Conservation (phyloP, 2,113 vertebrate species). For the Reinhardtius hippoglossoides region DNA sequence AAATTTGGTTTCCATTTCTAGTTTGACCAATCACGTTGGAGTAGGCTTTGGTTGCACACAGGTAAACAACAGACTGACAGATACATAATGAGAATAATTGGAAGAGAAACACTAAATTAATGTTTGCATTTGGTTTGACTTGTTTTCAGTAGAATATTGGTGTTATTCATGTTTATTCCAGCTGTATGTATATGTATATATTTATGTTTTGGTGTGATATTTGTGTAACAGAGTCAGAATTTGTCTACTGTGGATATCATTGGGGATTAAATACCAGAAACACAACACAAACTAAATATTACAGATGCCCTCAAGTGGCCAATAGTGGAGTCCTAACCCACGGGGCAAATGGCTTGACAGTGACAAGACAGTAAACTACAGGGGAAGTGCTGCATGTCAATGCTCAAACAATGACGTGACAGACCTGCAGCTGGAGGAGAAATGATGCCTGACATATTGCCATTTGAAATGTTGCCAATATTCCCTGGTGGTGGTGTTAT, state of each 20-base stretch:
- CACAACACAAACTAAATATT: not conserved
- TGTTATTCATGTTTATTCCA: too few relatives aligned
- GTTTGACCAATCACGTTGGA: not conserved
- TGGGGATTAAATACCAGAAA: not conserved
- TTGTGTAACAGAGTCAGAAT: not conserved
- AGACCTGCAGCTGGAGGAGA: slow-evolving; percentile 25
- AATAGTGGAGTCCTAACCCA: not conserved
- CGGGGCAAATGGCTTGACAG: not conserved
- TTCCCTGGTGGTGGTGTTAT: slow-evolving; percentile 31
- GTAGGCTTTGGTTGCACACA: too few relatives aligned
- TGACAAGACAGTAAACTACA: not conserved
- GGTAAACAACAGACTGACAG: too few relatives aligned
- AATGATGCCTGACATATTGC: slow-evolving; percentile 38
- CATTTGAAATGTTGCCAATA: slow-evolving; percentile 43
- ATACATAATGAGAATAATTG: too few relatives aligned
- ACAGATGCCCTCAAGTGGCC: not conserved
- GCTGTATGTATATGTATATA: too few relatives aligned
- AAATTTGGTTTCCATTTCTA: too few relatives aligned
- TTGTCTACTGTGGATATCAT: not conserved
- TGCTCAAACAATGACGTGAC: slow-evolving; percentile 2
- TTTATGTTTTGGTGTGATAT: too few relatives aligned
- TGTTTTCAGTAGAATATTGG: too few relatives aligned
- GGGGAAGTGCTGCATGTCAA: not conserved
- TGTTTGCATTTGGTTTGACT: too few relatives aligned
- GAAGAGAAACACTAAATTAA: too few relatives aligned